Conservation (phyloP, 2,113 vertebrate species). For the Neofelis nebulosa region DNA sequence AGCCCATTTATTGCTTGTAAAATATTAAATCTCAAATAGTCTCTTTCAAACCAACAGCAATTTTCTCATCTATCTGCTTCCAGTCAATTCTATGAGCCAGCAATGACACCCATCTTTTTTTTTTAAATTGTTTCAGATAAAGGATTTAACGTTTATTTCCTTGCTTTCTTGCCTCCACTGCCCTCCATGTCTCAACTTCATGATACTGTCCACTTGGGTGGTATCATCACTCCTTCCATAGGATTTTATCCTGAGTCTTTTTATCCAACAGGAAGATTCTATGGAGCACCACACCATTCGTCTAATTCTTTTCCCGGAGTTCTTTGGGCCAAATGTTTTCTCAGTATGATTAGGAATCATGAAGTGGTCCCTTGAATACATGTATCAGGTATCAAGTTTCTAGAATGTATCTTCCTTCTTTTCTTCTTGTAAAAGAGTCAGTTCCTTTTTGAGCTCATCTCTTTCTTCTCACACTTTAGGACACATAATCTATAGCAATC, state of each 20-base stretch:
- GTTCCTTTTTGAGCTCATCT: neutral
- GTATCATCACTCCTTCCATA: neutral
- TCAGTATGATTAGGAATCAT: neutral
- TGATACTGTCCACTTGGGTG: neutral
- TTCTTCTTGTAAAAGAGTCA: neutral
- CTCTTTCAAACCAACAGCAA: neutral
- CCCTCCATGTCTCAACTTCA: neutral
- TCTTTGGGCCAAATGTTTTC: neutral
- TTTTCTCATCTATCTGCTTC: neutral
- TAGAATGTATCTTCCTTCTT: neutral
- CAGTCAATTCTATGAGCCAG: neutral
- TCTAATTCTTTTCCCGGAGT: neutral
- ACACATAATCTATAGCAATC: rapidly evolving
- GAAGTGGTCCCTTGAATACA: neutral
- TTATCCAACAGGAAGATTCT: neutral
- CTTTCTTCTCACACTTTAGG: neutral
- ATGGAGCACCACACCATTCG: neutral
- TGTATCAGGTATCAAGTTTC: neutral
- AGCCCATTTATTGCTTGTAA: neutral
- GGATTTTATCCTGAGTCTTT: neutral
- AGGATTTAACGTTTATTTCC: neutral
- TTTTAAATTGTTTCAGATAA: neutral
- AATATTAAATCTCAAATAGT: neutral
- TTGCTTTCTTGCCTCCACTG: neutral
- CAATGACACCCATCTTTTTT: neutral